Percentiles rank a stretch among this genome's conserved stretches.
These are phyloP conservation scores for Scaptomyza reducta DNA, from an alignment of 2,888 invertebrate genomes.

Conservation along the genomic window DNA sequence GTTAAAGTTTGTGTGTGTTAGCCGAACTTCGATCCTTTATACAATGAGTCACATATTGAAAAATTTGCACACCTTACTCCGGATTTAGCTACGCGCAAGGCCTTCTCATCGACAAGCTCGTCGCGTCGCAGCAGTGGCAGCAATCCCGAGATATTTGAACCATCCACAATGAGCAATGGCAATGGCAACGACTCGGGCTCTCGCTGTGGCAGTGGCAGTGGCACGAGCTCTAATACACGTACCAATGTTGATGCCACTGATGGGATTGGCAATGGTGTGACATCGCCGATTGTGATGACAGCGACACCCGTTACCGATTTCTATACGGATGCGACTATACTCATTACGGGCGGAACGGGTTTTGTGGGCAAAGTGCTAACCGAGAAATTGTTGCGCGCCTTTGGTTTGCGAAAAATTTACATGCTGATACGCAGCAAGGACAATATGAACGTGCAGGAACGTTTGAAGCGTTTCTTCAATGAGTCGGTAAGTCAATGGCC, in stretches of 20 bases:
- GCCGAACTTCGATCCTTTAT: background rate
- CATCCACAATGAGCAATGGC: slow-evolving; percentile 40
- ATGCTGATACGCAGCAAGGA: slow-evolving; percentile 84
- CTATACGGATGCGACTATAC: slow-evolving; percentile 82
- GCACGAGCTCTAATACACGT: background rate
- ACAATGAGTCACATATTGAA: slow-evolving; percentile 22
- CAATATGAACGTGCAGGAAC: slow-evolving; percentile 81
- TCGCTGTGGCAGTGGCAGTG: background rate
- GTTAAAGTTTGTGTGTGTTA: background rate
- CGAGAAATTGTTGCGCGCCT: slow-evolving; percentile 83
- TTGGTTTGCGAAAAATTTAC: slow-evolving; percentile 83
- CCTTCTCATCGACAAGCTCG: slow-evolving; percentile 66
- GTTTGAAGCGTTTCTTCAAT: slow-evolving; percentile 82
- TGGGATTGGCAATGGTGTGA: slow-evolving; percentile 22
- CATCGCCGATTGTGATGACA: slow-evolving; percentile 21
- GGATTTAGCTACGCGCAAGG: slow-evolving; percentile 55
- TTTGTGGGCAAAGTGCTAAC: slow-evolving; percentile 84
- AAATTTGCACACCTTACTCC: background rate
- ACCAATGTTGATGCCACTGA: slow-evolving; percentile 14
- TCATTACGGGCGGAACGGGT: slow-evolving; percentile 84
- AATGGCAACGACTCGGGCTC: slow-evolving; percentile 11
- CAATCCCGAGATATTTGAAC: slow-evolving; percentile 35
- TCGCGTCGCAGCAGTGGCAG: slow-evolving; percentile 58
- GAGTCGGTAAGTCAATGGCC: slow-evolving; percentile 79
- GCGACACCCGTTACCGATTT: slow-evolving; percentile 80